Evolutionary conservation across 2,888 invertebrate species (phyloP).

Genomic region (Rhimphoctona megacephalus): DNA sequence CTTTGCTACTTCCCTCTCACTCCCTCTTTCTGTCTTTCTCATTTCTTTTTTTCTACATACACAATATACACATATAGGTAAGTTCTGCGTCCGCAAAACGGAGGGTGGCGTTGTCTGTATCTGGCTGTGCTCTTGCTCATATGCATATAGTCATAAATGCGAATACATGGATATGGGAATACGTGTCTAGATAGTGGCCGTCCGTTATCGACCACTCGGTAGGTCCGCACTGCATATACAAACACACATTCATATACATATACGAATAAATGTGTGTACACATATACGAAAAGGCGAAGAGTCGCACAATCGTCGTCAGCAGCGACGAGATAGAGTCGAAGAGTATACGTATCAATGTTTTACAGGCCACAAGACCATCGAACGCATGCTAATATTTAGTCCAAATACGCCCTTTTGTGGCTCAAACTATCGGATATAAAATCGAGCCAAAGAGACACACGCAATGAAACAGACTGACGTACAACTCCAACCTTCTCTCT

Average conservation of each 20-base stretch:
- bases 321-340: slow-evolving; percentile 46
- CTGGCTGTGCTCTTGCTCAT: slow-evolving; percentile 41
- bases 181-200: slow-evolving; percentile 45
- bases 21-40: slow-evolving; percentile 61
- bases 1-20: slow-evolving; percentile 65
- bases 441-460: slow-evolving; percentile 50
- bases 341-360: slow-evolving; percentile 31
- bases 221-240: slow-evolving; percentile 69
- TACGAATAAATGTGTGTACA: background rate
- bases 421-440: slow-evolving; percentile 10
- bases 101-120: slow-evolving; percentile 48
- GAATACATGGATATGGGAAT: slow-evolving; percentile 8
- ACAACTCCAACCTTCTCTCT: slow-evolving; percentile 3
- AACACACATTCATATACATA: slow-evolving; percentile 29
- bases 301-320: slow-evolving; percentile 60
- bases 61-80: background rate
- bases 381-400: slow-evolving; percentile 2
- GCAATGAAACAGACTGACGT: slow-evolving; percentile 48
- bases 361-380: background rate
- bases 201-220: slow-evolving; percentile 82
- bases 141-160: slow-evolving; percentile 11
- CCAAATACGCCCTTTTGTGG: slow-evolving; percentile 33
- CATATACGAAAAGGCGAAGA: slow-evolving; percentile 11
- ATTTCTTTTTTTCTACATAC: background rate
- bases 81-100: slow-evolving; percentile 32